These are phyloP conservation scores for Pterocles gutturalis DNA, from an alignment of 2,113 vertebrate species.

Conservation along the genomic window DNA sequence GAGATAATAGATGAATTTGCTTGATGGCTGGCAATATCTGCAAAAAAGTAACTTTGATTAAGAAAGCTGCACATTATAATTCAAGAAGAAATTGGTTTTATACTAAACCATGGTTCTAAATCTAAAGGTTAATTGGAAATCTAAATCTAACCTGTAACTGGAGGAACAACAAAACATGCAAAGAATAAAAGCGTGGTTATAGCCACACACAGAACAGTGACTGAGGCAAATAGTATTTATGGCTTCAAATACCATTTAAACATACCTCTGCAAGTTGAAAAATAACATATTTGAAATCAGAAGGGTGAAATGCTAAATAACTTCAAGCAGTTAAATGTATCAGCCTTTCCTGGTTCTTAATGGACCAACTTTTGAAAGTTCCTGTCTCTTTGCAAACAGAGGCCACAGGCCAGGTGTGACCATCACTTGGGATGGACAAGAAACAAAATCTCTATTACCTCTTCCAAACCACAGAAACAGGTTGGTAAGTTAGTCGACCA, in stretches of 20 bases:
- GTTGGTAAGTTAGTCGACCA: neutral
- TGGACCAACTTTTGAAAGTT: neutral
- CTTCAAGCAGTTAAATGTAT: neutral
- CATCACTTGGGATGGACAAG: neutral
- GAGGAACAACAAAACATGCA: neutral
- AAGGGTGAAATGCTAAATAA: neutral
- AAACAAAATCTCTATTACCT: neutral
- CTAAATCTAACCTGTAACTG: neutral
- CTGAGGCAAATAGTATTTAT: neutral
- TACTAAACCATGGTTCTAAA: neutral
- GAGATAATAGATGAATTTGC: neutral
- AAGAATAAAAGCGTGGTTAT: neutral
- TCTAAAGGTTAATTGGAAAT: neutral
- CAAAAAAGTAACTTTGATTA: neutral
- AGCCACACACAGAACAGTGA: neutral
- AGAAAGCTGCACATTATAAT: neutral
- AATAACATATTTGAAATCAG: neutral
- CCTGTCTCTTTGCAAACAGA: neutral
- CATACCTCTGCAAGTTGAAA: neutral
- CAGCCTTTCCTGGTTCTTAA: neutral
- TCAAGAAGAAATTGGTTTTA: neutral
- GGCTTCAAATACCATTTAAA: neutral
- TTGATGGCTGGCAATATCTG: neutral
- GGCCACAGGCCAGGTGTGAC: accelerated
- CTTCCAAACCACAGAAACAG: neutral